A percentile compares a stretch with the other conserved stretches of the same genome.
Conservation (phyloP, 23 tunicate species). For the Trididemnum miniatum region DNA sequence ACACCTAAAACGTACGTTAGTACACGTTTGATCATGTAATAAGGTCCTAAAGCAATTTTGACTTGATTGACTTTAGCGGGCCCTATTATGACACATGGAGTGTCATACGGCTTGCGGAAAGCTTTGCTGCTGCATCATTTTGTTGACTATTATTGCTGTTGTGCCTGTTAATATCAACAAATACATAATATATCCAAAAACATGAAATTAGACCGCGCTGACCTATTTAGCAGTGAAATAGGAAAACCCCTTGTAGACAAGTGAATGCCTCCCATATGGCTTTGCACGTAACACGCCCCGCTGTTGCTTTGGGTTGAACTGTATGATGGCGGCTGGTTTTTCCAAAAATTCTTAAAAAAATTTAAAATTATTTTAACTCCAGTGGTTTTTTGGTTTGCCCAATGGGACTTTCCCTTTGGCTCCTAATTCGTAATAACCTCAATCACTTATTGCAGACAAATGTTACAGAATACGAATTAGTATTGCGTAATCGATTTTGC, state of each 20-base stretch:
- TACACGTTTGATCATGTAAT: too few species aligned
- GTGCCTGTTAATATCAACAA: neutral
- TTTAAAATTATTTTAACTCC: too few species aligned
- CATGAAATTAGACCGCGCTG: neutral
- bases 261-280: neutral
- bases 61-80: too few species aligned
- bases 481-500: neutral
- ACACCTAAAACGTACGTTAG: too few species aligned
- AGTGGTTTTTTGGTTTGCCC: neutral
- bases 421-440: neutral
- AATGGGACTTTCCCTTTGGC: neutral
- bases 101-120: too few species aligned
- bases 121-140: too few species aligned
- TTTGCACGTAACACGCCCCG: neutral
- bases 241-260: neutral
- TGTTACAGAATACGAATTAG: neutral
- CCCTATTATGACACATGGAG: too few species aligned
- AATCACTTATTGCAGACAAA: too few species aligned
- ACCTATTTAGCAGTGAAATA: neutral
- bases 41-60: too few species aligned
- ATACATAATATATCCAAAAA: neutral
- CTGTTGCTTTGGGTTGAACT: neutral
- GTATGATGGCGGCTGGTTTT: neutral
- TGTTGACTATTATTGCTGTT: too few species aligned
- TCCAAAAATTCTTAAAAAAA: neutral